phyloP scores from a whole-genome alignment of 2,113 vertebrate species.

The Poecilia latipinna region DNA sequence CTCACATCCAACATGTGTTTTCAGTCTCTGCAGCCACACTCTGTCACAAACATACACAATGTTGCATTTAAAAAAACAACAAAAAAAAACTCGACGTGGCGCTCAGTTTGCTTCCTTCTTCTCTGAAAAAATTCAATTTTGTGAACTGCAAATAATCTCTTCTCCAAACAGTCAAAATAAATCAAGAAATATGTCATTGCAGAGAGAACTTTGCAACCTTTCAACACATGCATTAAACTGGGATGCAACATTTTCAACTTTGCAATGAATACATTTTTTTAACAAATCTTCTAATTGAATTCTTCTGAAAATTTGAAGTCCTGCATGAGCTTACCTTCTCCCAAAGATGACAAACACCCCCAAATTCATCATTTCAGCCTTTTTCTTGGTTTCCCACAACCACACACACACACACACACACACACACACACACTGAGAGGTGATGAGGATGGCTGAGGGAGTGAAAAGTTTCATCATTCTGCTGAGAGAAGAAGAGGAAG shows the following conservation, averaged over 20 bases:
- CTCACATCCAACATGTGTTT: constrained; percentile 66
- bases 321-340: constrained; percentile 55
- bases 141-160: neutral
- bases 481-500: constrained; percentile 39
- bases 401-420: neutral
- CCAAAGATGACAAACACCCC: constrained; percentile 2
- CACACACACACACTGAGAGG: neutral
- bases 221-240: neutral
- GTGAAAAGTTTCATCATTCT: constrained; percentile 20
- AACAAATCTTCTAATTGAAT: neutral
- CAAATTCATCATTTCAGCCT: constrained; percentile 13
- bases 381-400: neutral
- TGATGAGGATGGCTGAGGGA: constrained; percentile 13
- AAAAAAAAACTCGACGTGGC: neutral
- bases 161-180: neutral
- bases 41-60: constrained; percentile 26
- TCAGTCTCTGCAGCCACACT: constrained; percentile 45
- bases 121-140: neutral
- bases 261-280: neutral
- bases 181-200: neutral
- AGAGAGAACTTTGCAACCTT: neutral
- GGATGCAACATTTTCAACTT: neutral
- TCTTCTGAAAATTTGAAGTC: neutral
- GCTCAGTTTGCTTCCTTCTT: neutral
- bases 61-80: neutral